Evolutionary conservation across 2,113 vertebrate genomes (phyloP), one percentile per base, ranked within the genome.

Genomic region (Cynopterus brachyotis): DNA sequence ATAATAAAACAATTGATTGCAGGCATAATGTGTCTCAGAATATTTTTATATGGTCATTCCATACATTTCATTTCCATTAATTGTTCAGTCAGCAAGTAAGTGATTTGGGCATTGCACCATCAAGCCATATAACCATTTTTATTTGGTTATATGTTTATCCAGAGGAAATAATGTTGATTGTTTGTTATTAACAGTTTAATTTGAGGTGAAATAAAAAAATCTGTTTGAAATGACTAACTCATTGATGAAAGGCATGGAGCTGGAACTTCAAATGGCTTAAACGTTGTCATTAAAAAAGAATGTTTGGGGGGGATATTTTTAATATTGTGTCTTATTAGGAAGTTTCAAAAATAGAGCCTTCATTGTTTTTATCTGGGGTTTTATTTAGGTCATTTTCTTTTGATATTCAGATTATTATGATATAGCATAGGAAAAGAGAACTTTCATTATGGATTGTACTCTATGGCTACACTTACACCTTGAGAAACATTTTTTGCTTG

Each of bases 1-100:
- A 85, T 97, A 98, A 98, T 93, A 98, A 98, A 98, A 96, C 42
- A 97, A 96, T 89, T 98, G 96, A 98, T 98, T 97, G 95, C 50
- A n/a, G 97, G 83, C 91, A 92, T 89, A 97, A 96, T n/a, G 10
- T 57, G 79, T 76, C 90, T 98, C 91, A 78, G 97, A 97, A 97
- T 98, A 96, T 55, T 95, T 98, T 98, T 98, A 89, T 89, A 95
- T 91, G 88, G 93, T 96, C 67, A 66, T 93, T 98, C 95, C 70
- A 84, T 83, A 90, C 78, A 96, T 98, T 98, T 98, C 93, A 97
- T 98, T 98, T 97, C 86, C 22, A 76, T 97, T 98, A 97, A 98
- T 98, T 96, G 83, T 87, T 91, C 97, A 96, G 67, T 87, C 95
- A 94, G 94, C 17, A 35, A 95, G 75, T 95, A 85, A 89, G 93